Evolutionary conservation across 2,797 vertebrate genomes (phyloP), one percentile per base, ranked within the genome.

Genomic region (Chrysocyon brachyurus): DNA sequence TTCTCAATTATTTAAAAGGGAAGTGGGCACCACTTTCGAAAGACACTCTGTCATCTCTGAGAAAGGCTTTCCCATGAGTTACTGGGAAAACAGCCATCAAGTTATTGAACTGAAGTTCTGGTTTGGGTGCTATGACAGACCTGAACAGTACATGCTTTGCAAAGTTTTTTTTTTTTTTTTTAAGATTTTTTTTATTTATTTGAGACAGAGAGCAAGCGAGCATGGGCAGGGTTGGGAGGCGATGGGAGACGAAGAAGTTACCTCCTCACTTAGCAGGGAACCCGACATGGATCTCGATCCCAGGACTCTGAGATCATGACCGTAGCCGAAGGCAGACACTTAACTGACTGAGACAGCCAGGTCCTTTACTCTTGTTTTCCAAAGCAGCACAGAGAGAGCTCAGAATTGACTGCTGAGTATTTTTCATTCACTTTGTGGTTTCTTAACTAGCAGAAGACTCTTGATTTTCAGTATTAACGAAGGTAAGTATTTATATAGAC

Each of bases 1-100:
- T 97, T 68, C 75, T 77, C 87, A 97, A 36, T 77, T 56, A 88
- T 75, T 78, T 19, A 83, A 94, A 94, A 63, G 81, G 88, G 93
- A 96, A 94, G 56, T 94, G 73, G 63, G 88, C 24, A 81, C 49
- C 70, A 59, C 59, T 94, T 84, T 96, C 9, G 11, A 95, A 95
- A 77, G 64, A 26, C 36, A 40, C 72, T 94, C 73, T 91, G 64
- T 92, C 46, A 86, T 87, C 54, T 88, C 36, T 73, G n/a, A 64
- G 77, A 93, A 96, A 96, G 49, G 22, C 12, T 95, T 78, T 94
- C 22, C 31, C 31, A 33, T 64, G 52, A 91, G 40, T 89, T 95
- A 28, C 3, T 68, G n/a, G 66, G 82, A 57, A 85, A 92, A 66
- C n/a, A 95, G 21, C 12, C 68, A 66, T 72, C 4, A 1, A 40